Conservation (phyloP, 2,113 vertebrate species). For the Nyctereutes procyonoides region DNA sequence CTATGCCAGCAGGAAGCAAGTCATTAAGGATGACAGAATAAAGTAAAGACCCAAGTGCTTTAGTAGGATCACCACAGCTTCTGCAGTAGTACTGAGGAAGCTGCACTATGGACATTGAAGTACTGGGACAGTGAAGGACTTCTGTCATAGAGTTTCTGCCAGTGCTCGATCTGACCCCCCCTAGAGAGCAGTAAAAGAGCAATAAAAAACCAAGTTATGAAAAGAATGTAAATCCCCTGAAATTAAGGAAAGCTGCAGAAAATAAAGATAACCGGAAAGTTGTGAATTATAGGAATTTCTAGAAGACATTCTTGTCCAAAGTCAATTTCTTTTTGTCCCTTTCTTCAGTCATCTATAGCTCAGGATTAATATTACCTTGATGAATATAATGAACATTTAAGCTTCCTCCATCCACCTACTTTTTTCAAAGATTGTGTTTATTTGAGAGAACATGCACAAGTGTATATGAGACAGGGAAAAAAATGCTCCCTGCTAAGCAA, state of each 20-base stretch:
- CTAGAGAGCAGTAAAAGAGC: neutral
- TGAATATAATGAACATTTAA: neutral
- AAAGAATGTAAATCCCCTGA: neutral
- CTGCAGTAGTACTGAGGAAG: neutral
- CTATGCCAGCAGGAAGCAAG: neutral
- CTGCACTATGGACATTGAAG: neutral
- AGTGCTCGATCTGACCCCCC: neutral
- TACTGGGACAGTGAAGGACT: neutral
- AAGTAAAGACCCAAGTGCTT: neutral
- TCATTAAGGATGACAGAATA: neutral
- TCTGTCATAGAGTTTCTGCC: rapidly evolving
- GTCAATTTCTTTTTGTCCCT: neutral
- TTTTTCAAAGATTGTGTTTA: neutral
- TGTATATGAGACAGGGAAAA: too few relatives aligned
- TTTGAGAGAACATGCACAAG: neutral
- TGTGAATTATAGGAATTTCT: neutral
- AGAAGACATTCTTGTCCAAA: neutral
- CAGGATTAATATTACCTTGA: neutral
- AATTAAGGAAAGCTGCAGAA: neutral
- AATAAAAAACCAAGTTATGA: neutral
- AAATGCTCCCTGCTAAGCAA: too few relatives aligned
- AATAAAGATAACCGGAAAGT: neutral
- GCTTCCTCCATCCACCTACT: neutral
- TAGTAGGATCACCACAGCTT: too few relatives aligned
- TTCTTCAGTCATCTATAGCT: neutral